Evolutionary conservation across 2,113 vertebrate genomes (phyloP), one percentile per base, ranked within the genome.

Genomic region (Isichthys henryi): DNA sequence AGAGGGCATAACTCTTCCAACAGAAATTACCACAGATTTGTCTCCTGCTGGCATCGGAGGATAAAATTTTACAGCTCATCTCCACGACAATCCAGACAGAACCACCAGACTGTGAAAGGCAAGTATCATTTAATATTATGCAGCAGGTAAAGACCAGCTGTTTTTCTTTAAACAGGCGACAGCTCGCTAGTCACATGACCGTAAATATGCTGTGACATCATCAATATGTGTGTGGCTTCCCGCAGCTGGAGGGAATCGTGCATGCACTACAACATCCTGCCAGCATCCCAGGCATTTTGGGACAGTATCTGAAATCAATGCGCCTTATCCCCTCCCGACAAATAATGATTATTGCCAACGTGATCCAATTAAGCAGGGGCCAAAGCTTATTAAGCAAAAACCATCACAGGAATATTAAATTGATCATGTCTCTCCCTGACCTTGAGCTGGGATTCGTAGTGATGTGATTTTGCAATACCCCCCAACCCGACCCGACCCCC

Each of bases 231-330:
- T 10, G 11, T 50, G 19, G 50, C 23, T 56, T 87, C 50, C 50
- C 39, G 45, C 85, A 56, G 23, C 17, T 13, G 6, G 15, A 27
- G 13, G n/a, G 50, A 56, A 52, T 52, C 23, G 9, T 19, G 13
- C 15, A 53, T 52, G 49, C 85, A 39, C 1, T 13, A 17, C 85
- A 17, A 31, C 15, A 27, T 86, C 5, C 85, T 52, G 48, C 85
- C 80, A 83, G 80, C 21, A 53, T 86, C 48, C 13, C 48, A 49
- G 13, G 84, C 23, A 86, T 43, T 85, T 89, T 48, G 89, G 45
- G 70, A 88, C 58, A 82, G 45, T 53, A 90, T 77, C 91, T 88
- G 89, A 3, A 87, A 92, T 93, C 90, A 88, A 91, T 92, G 86
- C 53, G 10, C 87, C 77, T 87, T 84, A 87, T 85, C 89, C 70